Conservation (phyloP, 35 echinoderm and acorn worm genomes). For the Heliocidaris erythrogramma region DNA sequence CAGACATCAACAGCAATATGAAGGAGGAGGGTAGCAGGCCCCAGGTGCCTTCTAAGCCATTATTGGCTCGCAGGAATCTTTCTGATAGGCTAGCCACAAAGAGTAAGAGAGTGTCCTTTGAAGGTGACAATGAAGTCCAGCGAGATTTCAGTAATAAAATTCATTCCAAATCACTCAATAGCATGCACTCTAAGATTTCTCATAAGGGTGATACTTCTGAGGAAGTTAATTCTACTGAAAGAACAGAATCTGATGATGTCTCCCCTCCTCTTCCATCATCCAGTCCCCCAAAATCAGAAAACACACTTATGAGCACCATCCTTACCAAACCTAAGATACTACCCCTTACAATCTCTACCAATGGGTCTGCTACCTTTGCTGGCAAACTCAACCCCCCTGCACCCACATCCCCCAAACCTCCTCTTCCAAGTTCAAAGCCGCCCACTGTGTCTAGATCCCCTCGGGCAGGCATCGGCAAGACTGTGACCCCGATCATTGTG, state of each 20-base stretch:
- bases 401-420: background rate
- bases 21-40: background rate
- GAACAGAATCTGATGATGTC: background rate
- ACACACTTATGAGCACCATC: background rate
- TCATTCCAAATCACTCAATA: background rate
- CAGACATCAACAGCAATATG: constrained; percentile 40
- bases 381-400: background rate
- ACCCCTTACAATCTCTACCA: background rate
- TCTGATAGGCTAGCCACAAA: background rate
- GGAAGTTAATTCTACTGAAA: background rate
- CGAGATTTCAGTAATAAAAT: background rate
- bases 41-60: constrained; percentile 16
- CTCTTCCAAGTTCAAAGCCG: constrained; percentile 34
- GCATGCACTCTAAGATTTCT: background rate
- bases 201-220: background rate
- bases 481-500: background rate
- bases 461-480: background rate
- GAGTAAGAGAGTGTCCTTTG: constrained; percentile 41
- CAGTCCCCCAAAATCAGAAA: constrained; percentile 40
- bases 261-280: constrained; percentile 57
- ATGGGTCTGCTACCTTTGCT: background rate
- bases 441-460: background rate
- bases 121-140: constrained; percentile 23
- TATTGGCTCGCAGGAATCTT: constrained; percentile 11
- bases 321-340: background rate